phyloP scores from a whole-genome alignment of 2,797 vertebrate genomes.

The Cygnus olor region DNA sequence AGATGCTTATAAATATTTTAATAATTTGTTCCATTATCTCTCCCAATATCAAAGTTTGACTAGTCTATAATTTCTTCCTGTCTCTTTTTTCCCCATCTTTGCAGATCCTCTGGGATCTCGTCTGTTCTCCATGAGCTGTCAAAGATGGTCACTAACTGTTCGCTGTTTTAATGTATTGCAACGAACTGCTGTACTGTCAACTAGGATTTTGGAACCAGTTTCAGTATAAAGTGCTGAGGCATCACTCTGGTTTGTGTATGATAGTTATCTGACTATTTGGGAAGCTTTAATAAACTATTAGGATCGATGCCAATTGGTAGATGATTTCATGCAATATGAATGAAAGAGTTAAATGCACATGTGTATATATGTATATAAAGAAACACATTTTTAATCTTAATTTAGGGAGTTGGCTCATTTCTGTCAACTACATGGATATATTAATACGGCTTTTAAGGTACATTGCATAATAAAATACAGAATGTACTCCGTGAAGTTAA shows the following conservation, averaged over 20 bases:
- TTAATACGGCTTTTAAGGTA: not conserved
- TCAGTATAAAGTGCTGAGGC: not conserved
- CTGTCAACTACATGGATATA: not conserved
- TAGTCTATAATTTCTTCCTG: slow-evolving; percentile 61
- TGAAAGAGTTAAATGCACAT: not conserved
- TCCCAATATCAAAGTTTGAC: slow-evolving; percentile 70
- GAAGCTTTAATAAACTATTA: not conserved
- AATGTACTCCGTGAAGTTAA: not conserved
- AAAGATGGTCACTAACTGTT: slow-evolving; percentile 42
- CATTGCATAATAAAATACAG: not conserved
- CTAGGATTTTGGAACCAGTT: not conserved
- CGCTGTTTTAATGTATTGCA: not conserved
- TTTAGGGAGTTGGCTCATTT: not conserved
- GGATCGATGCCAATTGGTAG: not conserved
- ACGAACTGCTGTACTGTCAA: not conserved
- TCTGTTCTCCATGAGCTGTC: slow-evolving; percentile 44
- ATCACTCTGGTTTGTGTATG: not conserved
- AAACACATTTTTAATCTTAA: not conserved
- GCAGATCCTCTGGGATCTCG: slow-evolving; percentile 31
- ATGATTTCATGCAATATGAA: not conserved
- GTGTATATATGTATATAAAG: too few species aligned
- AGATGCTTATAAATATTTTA: slow-evolving; percentile 72
- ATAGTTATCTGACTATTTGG: not conserved
- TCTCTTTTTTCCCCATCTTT: slow-evolving; percentile 32
- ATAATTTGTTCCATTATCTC: slow-evolving; percentile 71